These are phyloP conservation scores for Oenanthe oenanthe DNA, from an alignment of 2,113 vertebrate species.

Conservation along the genomic window DNA sequence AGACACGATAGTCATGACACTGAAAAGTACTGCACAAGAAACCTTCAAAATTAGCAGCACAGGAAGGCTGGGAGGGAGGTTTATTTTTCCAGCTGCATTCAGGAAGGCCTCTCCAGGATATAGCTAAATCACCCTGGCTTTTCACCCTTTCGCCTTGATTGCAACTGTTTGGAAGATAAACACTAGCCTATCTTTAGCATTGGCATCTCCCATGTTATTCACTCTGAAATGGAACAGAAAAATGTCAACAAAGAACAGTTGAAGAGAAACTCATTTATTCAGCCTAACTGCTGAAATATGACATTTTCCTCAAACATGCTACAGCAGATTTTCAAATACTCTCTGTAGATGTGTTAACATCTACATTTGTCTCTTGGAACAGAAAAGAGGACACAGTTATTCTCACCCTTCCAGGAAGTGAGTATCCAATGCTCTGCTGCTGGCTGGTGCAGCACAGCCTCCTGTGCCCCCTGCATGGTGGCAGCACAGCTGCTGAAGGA, in stretches of 20 bases:
- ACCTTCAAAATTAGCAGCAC: background rate
- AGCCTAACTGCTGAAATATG: background rate
- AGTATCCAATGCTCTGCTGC: background rate
- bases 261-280: background rate
- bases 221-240: background rate
- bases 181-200: background rate
- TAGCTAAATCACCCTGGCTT: background rate
- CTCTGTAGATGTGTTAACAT: background rate
- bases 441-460: background rate
- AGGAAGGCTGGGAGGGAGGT: background rate
- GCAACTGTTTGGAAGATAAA: background rate
- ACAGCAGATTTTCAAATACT: background rate
- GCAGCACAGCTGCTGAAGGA: background rate
- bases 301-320: background rate
- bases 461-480: background rate
- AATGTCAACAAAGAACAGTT: background rate
- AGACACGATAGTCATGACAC: fast-evolving
- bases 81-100: background rate
- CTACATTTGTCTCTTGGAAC: background rate
- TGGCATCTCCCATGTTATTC: background rate
- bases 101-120: background rate
- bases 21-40: background rate
- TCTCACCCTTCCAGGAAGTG: background rate
- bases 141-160: background rate
- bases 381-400: background rate